These are phyloP conservation scores for Heliconius charithonia DNA, from an alignment of 2,888 invertebrate species.

Conservation along the genomic window DNA sequence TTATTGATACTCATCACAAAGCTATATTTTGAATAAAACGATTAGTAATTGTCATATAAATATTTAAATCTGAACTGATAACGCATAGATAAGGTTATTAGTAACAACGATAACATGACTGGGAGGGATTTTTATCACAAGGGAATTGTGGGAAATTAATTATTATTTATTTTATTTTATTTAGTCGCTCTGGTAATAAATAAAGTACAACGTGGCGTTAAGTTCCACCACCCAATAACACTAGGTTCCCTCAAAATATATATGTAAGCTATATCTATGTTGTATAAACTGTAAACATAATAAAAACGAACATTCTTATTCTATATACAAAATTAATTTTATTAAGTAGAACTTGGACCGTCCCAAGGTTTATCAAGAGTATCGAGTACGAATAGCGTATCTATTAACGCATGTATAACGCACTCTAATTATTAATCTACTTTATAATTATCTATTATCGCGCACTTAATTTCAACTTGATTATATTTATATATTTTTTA, in stretches of 20 bases:
- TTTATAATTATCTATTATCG: neutral
- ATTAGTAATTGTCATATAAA: neutral
- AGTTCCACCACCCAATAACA: neutral
- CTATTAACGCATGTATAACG: neutral
- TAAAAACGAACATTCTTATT: no score
- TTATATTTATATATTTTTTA: constrained; percentile 4
- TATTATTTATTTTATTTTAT: no score
- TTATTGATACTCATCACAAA: constrained; percentile 1
- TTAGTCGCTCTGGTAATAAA: no score
- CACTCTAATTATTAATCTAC: neutral
- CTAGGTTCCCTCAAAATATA: no score
- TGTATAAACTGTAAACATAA: no score
- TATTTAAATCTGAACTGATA: constrained; percentile 6
- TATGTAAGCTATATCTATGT: no score
- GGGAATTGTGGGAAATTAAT: no score
- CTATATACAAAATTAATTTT: no score
- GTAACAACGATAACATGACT: no score
- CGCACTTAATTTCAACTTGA: neutral
- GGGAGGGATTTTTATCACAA: no score
- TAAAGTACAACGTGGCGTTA: neutral
- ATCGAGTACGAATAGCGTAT: neutral
- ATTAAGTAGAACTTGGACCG: neutral
- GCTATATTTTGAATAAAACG: neutral
- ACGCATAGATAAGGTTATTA: neutral
- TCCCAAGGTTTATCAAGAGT: neutral